Evolutionary conservation across 2,888 invertebrate species (phyloP).

Genomic region (Resseliella maxima): DNA sequence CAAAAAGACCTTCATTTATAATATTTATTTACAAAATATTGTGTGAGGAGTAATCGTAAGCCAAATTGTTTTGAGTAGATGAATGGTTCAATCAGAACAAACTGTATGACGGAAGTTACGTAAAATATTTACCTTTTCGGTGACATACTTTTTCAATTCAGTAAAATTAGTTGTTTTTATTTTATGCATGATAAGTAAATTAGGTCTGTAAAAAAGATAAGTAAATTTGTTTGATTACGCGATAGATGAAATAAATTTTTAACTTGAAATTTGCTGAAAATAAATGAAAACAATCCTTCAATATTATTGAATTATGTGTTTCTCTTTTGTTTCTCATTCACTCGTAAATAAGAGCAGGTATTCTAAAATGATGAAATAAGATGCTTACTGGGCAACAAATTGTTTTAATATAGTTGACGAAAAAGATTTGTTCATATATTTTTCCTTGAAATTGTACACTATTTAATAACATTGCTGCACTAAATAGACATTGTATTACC

Average conservation of each 20-base stretch:
- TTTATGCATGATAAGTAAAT: background rate
- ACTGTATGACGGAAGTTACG: background rate
- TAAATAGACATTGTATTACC: too few relatives aligned
- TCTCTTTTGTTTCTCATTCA: too few relatives aligned
- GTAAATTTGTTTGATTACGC: background rate
- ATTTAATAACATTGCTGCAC: too few relatives aligned
- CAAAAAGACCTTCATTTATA: background rate
- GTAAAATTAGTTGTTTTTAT: constrained; percentile 9
- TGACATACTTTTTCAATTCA: constrained; percentile 23
- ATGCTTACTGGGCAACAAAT: too few relatives aligned
- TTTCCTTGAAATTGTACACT: too few relatives aligned
- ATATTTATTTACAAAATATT: too few relatives aligned
- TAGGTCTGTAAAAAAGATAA: constrained; percentile 7
- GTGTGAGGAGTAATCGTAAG: too few relatives aligned
- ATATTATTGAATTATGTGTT: background rate
- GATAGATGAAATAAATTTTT: background rate
- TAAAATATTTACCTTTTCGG: background rate
- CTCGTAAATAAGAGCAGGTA: too few relatives aligned
- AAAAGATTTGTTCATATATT: too few relatives aligned
- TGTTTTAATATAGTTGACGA: too few relatives aligned
- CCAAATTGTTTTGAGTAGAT: background rate
- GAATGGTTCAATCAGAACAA: background rate
- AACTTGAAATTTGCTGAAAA: background rate
- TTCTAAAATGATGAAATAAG: too few relatives aligned
- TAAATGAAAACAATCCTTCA: background rate